Evolutionary conservation across 2,113 vertebrate species (phyloP).

Genomic region (Ondatra zibethicus): DNA sequence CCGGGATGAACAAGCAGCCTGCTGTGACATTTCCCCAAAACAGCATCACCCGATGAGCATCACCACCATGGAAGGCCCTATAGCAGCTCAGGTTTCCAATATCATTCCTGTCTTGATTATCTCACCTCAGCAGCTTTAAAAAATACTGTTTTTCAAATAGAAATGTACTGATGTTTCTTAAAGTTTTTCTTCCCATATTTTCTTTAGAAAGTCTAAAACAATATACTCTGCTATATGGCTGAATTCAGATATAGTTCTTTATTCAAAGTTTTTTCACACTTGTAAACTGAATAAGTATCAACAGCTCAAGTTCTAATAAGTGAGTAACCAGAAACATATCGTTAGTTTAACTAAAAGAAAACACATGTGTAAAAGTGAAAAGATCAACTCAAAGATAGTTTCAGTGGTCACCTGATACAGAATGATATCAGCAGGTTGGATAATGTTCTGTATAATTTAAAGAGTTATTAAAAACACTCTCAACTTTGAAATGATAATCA

Average conservation of each 20-base stretch:
- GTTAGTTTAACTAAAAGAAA: constrained; percentile 66
- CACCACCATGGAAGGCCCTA: too few species aligned
- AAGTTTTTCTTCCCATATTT: not conserved
- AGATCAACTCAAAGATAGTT: constrained; percentile 52
- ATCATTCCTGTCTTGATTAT: not conserved
- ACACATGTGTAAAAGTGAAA: constrained; percentile 58
- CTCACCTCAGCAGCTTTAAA: not conserved
- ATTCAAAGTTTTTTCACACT: constrained; percentile 35
- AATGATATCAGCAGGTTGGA: not conserved
- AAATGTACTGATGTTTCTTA: not conserved
- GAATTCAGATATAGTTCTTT: not conserved
- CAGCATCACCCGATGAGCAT: not conserved
- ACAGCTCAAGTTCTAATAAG: constrained; percentile 46
- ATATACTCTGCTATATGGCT: not conserved
- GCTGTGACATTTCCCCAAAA: too few species aligned
- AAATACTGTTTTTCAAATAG: not conserved
- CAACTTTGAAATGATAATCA: constrained; percentile 46
- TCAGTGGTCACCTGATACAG: not conserved
- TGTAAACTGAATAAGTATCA: constrained; percentile 31
- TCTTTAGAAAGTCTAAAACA: constrained; percentile 45
- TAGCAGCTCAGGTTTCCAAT: not conserved
- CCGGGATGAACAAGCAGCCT: too few species aligned
- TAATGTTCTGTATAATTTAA: constrained; percentile 43
- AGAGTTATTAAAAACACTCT: constrained; percentile 66
- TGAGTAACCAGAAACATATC: constrained; percentile 61